Base-by-base conservation (phyloP, 2,888 invertebrate genomes). In the Pristionchus entomophagus region DNA sequence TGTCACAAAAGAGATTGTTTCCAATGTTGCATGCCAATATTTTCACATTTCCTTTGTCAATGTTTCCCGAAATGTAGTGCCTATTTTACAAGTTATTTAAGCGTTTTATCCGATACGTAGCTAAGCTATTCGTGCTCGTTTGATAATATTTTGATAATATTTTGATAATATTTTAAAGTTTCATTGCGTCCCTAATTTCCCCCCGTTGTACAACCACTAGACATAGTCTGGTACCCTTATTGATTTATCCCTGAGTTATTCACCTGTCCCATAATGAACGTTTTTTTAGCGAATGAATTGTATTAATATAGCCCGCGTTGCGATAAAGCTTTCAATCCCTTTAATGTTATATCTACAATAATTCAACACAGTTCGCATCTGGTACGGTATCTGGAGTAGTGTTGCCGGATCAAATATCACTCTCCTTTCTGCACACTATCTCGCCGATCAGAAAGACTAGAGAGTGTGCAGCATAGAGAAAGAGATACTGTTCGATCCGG, bases 111-210 rank as follows among this genome's bases (percentile, higher is more conserved):
- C 26, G n/a, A 45, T 41, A 26, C 41, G 26, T 73, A 73, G 73
- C 73, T 73, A 73, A 73, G 73, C 73, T 73, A 73, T 73, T 45
- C 45, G 45, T n/a, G n/a, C 32, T 8, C 19, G 41, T 32, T 45
- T 41, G 32, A n/a, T n/a, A n/a, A n/a, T n/a, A n/a, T n/a, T n/a
- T n/a, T n/a, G n/a, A n/a, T n/a, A n/a, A n/a, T n/a, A n/a, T n/a
- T 45, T 73, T 35, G 69, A 73, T 73, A 73, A 73, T 73, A 73
- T 73, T 73, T 45, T 65, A 65, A 35, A 65, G 65, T 19, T 32
- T 73, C 73, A n/a, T 41, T 41, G 12, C 3, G 32, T 35, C 19
- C 26, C 45, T 41, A 5, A 22, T 73, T 26, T 45, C 73, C 41
- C n/a, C n/a, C n/a, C n/a, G n/a, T n/a, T n/a, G n/a, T n/a, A n/a